phyloP scores from a whole-genome alignment of 2,888 invertebrate species.

The Tachina grossa region DNA sequence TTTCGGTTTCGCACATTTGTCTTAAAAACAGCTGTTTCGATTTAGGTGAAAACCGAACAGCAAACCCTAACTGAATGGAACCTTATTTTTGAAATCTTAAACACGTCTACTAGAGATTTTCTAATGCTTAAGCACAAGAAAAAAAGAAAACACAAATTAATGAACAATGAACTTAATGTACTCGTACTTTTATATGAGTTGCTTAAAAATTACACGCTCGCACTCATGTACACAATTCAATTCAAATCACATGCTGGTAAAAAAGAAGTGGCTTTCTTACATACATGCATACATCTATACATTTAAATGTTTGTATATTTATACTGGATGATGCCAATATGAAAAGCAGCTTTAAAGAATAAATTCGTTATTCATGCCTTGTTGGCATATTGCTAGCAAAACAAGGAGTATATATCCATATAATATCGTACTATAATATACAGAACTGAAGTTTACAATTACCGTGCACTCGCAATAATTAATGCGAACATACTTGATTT shows the following conservation, averaged over 20 bases:
- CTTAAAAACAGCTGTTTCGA: no score
- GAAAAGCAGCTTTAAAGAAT: background rate
- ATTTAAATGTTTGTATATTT: background rate
- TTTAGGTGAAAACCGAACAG: background rate
- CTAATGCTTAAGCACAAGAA: conserved; percentile 13
- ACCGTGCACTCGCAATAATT: no score
- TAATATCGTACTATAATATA: no score
- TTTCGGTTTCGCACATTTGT: no score
- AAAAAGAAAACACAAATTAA: conserved; percentile 11
- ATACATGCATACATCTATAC: background rate
- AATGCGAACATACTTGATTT: no score
- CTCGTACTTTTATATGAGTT: conserved; percentile 5
- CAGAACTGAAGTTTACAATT: no score
- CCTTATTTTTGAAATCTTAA: conserved; percentile 9
- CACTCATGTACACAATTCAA: conserved; percentile 35
- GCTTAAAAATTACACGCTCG: conserved; percentile 8
- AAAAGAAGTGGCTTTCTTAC: background rate
- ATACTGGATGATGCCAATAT: background rate
- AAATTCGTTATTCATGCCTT: background rate
- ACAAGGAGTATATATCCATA: no score
- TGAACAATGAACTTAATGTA: conserved; percentile 47
- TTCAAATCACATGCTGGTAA: conserved; percentile 58
- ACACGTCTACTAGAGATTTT: conserved; percentile 39
- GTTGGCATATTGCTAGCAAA: no score
- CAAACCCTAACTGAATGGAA: background rate